Evolutionary conservation across 2,113 vertebrate species (phyloP).

Genomic region (Toxostoma redivivum): DNA sequence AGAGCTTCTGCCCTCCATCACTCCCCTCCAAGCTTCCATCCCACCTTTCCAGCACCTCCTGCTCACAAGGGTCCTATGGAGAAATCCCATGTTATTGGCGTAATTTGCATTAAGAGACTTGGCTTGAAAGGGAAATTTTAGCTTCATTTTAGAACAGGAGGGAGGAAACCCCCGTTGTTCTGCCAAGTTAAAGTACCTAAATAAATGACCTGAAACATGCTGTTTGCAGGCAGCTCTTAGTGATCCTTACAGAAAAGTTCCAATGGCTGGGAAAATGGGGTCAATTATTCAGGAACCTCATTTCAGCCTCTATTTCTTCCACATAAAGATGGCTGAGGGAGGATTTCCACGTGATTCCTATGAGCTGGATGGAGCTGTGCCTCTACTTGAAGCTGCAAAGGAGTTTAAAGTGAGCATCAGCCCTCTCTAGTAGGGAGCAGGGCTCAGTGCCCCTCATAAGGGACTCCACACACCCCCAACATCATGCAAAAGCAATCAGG

Average conservation of each 20-base stretch:
- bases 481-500: accelerated
- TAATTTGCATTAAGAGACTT: neutral
- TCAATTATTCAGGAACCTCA: neutral
- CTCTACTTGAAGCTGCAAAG: neutral
- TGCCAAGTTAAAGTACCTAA: neutral
- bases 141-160: neutral
- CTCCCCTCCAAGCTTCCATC: neutral
- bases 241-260: neutral
- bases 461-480: accelerated
- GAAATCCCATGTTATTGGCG: neutral
- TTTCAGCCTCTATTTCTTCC: neutral
- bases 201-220: accelerated
- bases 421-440: accelerated
- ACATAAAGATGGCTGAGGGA: neutral
- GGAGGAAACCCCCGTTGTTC: neutral
- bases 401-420: neutral
- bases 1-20: neutral
- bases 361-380: neutral
- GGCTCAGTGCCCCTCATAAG: neutral
- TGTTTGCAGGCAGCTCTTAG: neutral
- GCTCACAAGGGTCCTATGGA: neutral
- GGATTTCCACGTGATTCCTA: neutral
- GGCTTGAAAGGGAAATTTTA: neutral
- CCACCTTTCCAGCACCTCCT: neutral
- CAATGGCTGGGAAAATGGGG: neutral